Evolutionary conservation across 2,113 vertebrate genomes (phyloP).

Genomic region (Xiphophorus hellerii): DNA sequence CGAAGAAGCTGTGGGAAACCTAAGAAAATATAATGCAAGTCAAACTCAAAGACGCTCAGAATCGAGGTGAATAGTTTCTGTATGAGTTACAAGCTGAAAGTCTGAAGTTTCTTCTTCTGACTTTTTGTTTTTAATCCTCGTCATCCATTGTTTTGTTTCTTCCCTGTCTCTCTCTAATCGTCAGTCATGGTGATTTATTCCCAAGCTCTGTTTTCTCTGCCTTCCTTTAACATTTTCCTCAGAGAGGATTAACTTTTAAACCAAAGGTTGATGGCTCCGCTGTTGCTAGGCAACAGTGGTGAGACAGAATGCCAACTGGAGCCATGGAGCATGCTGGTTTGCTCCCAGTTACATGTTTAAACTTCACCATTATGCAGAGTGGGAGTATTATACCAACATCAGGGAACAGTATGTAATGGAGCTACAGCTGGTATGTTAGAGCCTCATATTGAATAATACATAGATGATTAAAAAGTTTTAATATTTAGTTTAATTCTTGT

Average conservation of each 20-base stretch:
- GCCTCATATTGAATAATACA: background rate
- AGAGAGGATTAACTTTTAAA: background rate
- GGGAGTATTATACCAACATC: background rate
- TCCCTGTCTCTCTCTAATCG: background rate
- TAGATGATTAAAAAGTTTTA: background rate
- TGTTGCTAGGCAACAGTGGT: background rate
- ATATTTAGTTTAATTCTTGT: background rate
- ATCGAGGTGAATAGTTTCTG: background rate
- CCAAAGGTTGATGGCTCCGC: background rate
- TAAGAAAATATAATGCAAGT: too few relatives aligned
- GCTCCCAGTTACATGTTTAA: background rate
- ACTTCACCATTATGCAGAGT: background rate
- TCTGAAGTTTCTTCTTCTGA: background rate
- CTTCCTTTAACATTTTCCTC: background rate
- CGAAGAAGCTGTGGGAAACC: too few relatives aligned
- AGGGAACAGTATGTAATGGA: background rate
- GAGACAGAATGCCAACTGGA: background rate
- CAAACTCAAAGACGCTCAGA: background rate
- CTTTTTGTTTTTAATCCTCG: background rate
- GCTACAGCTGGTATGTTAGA: background rate
- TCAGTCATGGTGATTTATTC: background rate
- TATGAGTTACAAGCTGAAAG: background rate
- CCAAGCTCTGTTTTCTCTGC: background rate
- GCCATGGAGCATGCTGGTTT: background rate
- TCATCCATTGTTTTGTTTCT: background rate